Percentiles rank a stretch among this genome's conserved stretches.
These are phyloP conservation scores for Cyanocitta stelleri DNA, from an alignment of 2,113 vertebrate species.

Conservation along the genomic window DNA sequence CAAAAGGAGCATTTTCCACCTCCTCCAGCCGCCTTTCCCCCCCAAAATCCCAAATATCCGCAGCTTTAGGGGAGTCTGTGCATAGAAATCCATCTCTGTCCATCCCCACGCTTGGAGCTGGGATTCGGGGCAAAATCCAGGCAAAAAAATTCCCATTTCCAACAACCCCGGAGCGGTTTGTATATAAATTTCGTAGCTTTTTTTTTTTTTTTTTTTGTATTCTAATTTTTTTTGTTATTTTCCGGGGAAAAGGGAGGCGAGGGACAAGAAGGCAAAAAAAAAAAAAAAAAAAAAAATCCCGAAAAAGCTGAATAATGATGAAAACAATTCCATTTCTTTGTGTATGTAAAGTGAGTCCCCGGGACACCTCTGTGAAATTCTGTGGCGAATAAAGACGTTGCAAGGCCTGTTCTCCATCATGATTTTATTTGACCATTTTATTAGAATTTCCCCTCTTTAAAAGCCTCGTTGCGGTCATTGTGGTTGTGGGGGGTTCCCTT, in stretches of 20 bases:
- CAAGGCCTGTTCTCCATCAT: conserved; percentile 64
- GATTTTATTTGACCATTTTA: conserved; percentile 68
- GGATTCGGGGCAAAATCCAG: neutral
- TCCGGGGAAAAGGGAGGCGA: neutral
- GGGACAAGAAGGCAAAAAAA: neutral
- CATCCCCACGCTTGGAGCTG: neutral
- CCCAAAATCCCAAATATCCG: neutral
- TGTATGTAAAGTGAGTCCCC: conserved; percentile 60
- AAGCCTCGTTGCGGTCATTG: neutral
- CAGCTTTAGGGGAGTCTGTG: neutral
- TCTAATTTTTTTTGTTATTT: neutral
- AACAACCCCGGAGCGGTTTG: conserved; percentile 7
- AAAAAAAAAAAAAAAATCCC: neutral
- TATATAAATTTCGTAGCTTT: neutral
- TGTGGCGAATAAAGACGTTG: conserved; percentile 68
- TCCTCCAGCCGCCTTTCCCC: neutral
- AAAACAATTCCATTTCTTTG: neutral
- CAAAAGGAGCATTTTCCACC: neutral
- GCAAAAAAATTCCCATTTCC: neutral
- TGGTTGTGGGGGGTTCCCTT: neutral
- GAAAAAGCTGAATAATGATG: neutral
- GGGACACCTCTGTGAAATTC: conserved; percentile 59
- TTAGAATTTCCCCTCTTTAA: conserved; percentile 53
- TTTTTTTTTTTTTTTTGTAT: neutral
- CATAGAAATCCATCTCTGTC: neutral